Base-by-base conservation (phyloP, 2,113 vertebrate genomes). In the Nansenia antarctica region DNA sequence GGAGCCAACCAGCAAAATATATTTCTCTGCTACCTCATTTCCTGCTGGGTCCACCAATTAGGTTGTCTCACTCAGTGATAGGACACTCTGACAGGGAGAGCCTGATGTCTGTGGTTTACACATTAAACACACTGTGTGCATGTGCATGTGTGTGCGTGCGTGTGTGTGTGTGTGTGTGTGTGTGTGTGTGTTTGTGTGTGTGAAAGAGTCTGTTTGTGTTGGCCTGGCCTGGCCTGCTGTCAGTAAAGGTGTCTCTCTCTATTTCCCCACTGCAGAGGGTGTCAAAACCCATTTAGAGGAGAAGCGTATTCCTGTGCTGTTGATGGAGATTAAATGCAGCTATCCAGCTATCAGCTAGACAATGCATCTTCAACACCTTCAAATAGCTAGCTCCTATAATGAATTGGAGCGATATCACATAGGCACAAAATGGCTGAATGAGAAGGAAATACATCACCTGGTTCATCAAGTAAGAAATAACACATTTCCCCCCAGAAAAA, bases 131-230 rank as follows among this genome's bases (percentile, higher is more conserved):
- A 18, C 45, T 20, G 18, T n/a, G 9, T 55, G 7, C 1, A 1
- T 70, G 58, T 78, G 67, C 70, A 73, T 67, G 69, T 82, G 54
- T 76, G 42, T 55, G n/a, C n/a, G n/a, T 20, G 18, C 42, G 9
- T 55, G 7, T 1, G 1, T 70, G 58, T 78, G 67, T 68, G 71
- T 67, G 69, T 82, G 54, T 76, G 42, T 55, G n/a, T 20, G 18
- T n/a, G 9, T 55, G 7, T 1, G 1, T 70, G 58, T 78, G 67
- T 68, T 71, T 67, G 69, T 82, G 54, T 76, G 42, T 55, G 26
- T 58, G 55, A 37, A 11, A 37, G 35, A 42, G 1, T 30, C 24
- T 58, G 55, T 58, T 14, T 58, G 55, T 58, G 57, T 64, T 2
- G 9, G 3, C 4, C 39, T 42, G 9, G 3, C 39, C 39, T 14